These are phyloP conservation scores for Halcyon malimbica DNA, from an alignment of 2,113 vertebrate genomes.

Conservation along the genomic window DNA sequence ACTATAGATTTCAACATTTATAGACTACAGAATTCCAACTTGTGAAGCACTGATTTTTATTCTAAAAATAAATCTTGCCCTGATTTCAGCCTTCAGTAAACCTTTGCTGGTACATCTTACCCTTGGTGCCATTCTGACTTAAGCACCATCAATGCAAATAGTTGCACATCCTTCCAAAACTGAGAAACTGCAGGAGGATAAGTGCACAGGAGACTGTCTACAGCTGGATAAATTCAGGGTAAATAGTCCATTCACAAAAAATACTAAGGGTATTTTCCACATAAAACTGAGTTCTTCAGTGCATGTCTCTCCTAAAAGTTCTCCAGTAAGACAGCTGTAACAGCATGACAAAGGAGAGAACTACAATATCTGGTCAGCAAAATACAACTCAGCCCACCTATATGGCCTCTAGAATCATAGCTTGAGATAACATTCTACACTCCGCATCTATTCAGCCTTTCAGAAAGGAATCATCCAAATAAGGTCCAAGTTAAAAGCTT, in stretches of 20 bases:
- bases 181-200: background rate
- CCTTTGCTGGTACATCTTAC: background rate
- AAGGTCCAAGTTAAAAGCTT: background rate
- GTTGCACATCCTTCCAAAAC: background rate
- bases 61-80: background rate
- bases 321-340: background rate
- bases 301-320: background rate
- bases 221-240: background rate
- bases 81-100: background rate
- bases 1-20: background rate
- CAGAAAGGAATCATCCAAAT: background rate
- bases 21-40: background rate
- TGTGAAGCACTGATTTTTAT: background rate
- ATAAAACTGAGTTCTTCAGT: background rate
- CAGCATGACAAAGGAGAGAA: background rate
- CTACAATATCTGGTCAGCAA: background rate
- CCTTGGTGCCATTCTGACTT: background rate
- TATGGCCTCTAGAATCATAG: background rate
- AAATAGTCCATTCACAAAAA: background rate
- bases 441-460: conserved; percentile 8
- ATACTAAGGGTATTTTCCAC: background rate
- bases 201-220: background rate
- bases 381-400: background rate
- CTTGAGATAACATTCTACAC: background rate
- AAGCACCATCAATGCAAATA: background rate